phyloP scores from a whole-genome alignment of 2,888 invertebrate species.

The Protula sp. region DNA sequence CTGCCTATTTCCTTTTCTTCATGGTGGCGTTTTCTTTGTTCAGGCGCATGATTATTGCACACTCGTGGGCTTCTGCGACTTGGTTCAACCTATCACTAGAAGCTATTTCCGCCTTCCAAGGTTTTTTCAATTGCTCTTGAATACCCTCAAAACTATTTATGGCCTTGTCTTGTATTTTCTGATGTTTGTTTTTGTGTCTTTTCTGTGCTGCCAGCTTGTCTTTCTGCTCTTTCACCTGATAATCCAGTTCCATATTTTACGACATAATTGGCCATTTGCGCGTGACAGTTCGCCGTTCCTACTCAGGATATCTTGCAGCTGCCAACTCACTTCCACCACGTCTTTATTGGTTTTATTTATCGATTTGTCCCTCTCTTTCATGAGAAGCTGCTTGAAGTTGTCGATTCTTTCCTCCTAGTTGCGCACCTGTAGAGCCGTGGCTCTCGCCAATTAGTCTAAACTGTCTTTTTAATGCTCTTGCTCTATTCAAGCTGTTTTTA shows the following conservation, averaged over 20 bases:
- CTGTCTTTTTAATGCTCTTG: too few species aligned
- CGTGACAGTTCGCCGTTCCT: constrained; percentile 44
- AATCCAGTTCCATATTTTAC: constrained; percentile 35
- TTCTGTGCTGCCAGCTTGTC: constrained; percentile 37
- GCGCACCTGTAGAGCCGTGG: too few species aligned
- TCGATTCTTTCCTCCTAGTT: constrained; percentile 38
- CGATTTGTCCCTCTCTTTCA: constrained; percentile 36
- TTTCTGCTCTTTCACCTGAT: constrained; percentile 30
- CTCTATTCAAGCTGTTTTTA: too few species aligned
- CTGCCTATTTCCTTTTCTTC: constrained; percentile 31
- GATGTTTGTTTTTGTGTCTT: constrained; percentile 36
- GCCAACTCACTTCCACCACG: constrained; percentile 42
- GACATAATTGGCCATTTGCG: constrained; percentile 42
- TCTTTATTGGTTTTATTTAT: constrained; percentile 38
- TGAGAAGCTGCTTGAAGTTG: constrained; percentile 32
- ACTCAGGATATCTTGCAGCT: constrained; percentile 35
- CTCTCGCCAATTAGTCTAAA: too few species aligned
- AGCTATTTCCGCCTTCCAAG: too few species aligned
- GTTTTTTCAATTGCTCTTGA: too few species aligned
- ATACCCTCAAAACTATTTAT: too few species aligned
- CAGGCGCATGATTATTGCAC: too few species aligned
- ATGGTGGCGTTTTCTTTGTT: constrained; percentile 30
- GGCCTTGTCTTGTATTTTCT: too few species aligned
- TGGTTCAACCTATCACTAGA: too few species aligned
- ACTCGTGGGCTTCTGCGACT: too few species aligned